These are phyloP conservation scores for Pollenia labialis DNA, from an alignment of 2,888 invertebrate species.

Conservation along the genomic window DNA sequence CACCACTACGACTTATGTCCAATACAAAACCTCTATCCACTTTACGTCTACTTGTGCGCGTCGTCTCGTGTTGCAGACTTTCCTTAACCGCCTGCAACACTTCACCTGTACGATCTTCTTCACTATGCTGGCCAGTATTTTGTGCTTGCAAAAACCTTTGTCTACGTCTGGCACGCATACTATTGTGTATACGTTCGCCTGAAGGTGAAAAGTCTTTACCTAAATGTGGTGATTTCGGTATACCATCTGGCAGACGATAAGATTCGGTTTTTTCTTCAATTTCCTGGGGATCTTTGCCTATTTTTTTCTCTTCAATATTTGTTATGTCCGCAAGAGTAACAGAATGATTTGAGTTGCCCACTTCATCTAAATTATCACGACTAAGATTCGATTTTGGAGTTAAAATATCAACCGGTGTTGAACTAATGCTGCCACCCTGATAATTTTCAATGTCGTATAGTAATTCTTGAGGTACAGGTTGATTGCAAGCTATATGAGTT, in stretches of 20 bases:
- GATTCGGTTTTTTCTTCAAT: slow-evolving; percentile 77
- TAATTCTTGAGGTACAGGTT: slow-evolving; percentile 87
- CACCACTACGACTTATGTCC: slow-evolving; percentile 81
- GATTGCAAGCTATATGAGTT: slow-evolving; percentile 88
- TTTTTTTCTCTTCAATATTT: slow-evolving; percentile 21
- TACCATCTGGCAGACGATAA: slow-evolving; percentile 78
- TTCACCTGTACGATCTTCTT: slow-evolving; percentile 79
- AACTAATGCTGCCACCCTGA: slow-evolving; percentile 83
- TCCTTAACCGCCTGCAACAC: slow-evolving; percentile 80
- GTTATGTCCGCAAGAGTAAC: slow-evolving; percentile 13
- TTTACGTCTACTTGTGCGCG: slow-evolving; percentile 78
- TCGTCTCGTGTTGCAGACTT: slow-evolving; percentile 76
- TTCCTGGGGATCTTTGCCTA: not conserved
- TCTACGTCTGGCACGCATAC: slow-evolving; percentile 83
- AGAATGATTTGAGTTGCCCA: slow-evolving; percentile 70
- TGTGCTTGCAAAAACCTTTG: slow-evolving; percentile 80
- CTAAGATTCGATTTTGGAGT: slow-evolving; percentile 83
- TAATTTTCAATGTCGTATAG: slow-evolving; percentile 91
- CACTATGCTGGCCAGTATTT: slow-evolving; percentile 75
- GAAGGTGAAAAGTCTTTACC: slow-evolving; percentile 84
- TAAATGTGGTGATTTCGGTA: slow-evolving; percentile 84
- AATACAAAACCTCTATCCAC: slow-evolving; percentile 84
- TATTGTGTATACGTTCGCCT: slow-evolving; percentile 83
- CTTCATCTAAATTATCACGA: slow-evolving; percentile 81
- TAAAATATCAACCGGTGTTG: slow-evolving; percentile 82